These are phyloP conservation scores for Labeo catla DNA, from an alignment of 2,113 vertebrate species.

Conservation along the genomic window DNA sequence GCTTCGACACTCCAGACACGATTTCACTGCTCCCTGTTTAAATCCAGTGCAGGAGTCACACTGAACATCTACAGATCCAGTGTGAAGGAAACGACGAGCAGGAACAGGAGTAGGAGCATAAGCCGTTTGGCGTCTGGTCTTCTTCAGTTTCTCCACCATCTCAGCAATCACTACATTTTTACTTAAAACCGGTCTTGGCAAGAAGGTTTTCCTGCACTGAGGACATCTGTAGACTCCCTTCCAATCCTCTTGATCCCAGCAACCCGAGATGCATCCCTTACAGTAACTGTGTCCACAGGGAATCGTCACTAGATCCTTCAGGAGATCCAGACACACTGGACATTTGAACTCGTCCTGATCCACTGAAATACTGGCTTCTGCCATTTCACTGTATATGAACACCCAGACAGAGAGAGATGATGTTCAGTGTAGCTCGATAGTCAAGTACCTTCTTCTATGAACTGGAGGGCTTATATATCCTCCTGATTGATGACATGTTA, in stretches of 20 bases:
- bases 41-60: not conserved
- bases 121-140: not conserved
- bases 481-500: no score
- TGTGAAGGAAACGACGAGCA: not conserved
- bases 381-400: not conserved
- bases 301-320: slow-evolving; percentile 4
- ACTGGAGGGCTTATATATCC: no score
- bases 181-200: not conserved
- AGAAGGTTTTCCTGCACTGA: not conserved
- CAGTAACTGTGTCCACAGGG: slow-evolving; percentile 7
- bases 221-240: not conserved
- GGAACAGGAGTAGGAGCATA: not conserved
- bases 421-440: no score
- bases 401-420: not conserved
- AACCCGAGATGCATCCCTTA: not conserved
- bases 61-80: slow-evolving; percentile 2
- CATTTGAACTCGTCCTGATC: not conserved
- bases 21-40: not conserved
- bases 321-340: not conserved
- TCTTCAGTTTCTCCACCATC: not conserved
- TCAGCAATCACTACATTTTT: not conserved
- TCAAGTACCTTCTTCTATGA: no score
- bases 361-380: not conserved
- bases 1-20: not conserved
- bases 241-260: not conserved